phyloP scores from a whole-genome alignment of 2,888 invertebrate genomes.

The Dinocampus coccinellae region DNA sequence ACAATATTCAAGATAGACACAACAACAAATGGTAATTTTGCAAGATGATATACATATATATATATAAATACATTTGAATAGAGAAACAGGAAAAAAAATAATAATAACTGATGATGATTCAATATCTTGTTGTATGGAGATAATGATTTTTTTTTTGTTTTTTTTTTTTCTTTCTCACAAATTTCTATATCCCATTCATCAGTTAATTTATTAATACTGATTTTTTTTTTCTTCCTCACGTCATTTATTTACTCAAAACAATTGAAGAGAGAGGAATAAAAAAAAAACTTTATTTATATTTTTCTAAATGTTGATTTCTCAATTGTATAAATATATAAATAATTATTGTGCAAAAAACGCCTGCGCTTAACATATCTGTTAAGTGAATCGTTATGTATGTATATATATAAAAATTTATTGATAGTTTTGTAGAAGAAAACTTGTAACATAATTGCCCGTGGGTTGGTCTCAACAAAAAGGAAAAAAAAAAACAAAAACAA shows the following conservation, averaged over 20 bases:
- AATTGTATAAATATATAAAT: background rate
- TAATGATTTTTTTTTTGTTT: too few relatives aligned
- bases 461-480: background rate
- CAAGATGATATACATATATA: background rate
- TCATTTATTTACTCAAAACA: background rate
- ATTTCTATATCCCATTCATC: background rate
- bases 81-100: too few relatives aligned
- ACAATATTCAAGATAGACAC: constrained; percentile 5
- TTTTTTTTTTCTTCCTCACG: background rate
- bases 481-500: background rate
- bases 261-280: too few relatives aligned
- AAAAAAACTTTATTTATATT: background rate
- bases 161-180: too few relatives aligned
- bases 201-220: too few relatives aligned
- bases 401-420: background rate
- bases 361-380: background rate
- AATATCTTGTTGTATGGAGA: background rate
- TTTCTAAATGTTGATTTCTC: background rate
- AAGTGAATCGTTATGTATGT: background rate
- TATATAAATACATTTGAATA: background rate
- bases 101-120: constrained; percentile 21
- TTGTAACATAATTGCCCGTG: background rate
- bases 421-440: background rate
- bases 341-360: background rate
- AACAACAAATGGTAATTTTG: constrained; percentile 24